A percentile compares a stretch with the other conserved stretches of the same genome.
Evolutionary conservation across 2,797 vertebrate species (phyloP).

Genomic region (Syndactyla subalaris): DNA sequence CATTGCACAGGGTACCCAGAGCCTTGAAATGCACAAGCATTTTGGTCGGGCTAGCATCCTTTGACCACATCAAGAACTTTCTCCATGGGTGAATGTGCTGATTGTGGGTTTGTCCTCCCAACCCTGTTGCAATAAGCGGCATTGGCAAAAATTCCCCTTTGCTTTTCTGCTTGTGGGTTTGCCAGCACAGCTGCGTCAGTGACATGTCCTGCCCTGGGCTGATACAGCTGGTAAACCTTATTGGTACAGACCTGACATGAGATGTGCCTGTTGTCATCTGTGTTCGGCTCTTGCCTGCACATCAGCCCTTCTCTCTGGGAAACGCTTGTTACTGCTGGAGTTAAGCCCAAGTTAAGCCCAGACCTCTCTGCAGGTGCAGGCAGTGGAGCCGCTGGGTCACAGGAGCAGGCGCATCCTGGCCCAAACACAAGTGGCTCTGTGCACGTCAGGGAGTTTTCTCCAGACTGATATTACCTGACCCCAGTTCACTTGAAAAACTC

Average conservation of each 20-base stretch:
- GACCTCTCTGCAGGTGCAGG: background rate
- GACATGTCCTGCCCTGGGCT: background rate
- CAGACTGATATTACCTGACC: background rate
- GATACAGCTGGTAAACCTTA: fast-evolving
- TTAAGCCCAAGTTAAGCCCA: background rate
- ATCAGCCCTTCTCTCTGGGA: background rate
- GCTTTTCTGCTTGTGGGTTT: background rate
- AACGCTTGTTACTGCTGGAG: background rate
- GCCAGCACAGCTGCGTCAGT: background rate
- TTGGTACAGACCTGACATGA: background rate
- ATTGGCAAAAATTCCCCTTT: background rate
- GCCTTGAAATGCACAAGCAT: fast-evolving
- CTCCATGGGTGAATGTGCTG: background rate
- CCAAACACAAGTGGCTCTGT: background rate
- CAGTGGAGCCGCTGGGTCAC: background rate
- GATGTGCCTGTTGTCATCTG: background rate
- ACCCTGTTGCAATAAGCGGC: fast-evolving
- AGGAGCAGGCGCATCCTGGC: fast-evolving
- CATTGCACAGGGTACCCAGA: background rate
- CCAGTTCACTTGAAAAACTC: background rate
- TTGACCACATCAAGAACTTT: background rate
- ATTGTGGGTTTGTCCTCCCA: background rate
- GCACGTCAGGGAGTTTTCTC: background rate
- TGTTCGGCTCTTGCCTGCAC: background rate
- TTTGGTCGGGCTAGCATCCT: background rate